Conservation (phyloP, 2,797 vertebrate genomes). For the Sus cebifrons region DNA sequence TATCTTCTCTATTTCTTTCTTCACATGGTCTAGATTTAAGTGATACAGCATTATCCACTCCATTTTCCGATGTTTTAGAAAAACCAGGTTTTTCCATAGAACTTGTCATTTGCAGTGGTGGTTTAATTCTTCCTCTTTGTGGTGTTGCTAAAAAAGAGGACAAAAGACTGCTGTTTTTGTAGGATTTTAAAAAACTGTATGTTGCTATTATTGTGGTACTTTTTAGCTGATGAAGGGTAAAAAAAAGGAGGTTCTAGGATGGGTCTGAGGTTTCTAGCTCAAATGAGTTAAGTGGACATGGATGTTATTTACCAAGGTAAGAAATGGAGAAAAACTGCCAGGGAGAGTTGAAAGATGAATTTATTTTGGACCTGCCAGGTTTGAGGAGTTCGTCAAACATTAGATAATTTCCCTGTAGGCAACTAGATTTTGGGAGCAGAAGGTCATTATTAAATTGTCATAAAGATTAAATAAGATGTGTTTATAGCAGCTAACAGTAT, state of each 20-base stretch:
- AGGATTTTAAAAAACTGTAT: neutral
- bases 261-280: neutral
- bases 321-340: neutral
- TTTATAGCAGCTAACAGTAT: neutral
- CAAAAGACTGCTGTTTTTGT: neutral
- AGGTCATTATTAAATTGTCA: slow-evolving; percentile 42
- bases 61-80: slow-evolving; percentile 38
- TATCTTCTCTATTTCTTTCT: slow-evolving; percentile 44
- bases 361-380: neutral
- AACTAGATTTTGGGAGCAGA: neutral
- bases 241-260: neutral
- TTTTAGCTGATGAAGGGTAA: slow-evolving; percentile 40
- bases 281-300: neutral
- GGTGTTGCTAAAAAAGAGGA: slow-evolving; percentile 87
- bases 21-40: slow-evolving; percentile 72
- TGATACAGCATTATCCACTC: slow-evolving; percentile 48
- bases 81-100: slow-evolving; percentile 87
- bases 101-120: slow-evolving; percentile 91
- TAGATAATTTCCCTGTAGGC: neutral
- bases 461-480: neutral
- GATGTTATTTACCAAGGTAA: slow-evolving; percentile 12
- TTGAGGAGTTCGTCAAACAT: neutral
- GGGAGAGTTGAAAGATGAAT: neutral
- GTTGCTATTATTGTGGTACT: neutral
- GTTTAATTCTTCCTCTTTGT: slow-evolving; percentile 90